Evolutionary conservation across 2,888 invertebrate species (phyloP).

Genomic region (Caenorhabditis uteleia): DNA sequence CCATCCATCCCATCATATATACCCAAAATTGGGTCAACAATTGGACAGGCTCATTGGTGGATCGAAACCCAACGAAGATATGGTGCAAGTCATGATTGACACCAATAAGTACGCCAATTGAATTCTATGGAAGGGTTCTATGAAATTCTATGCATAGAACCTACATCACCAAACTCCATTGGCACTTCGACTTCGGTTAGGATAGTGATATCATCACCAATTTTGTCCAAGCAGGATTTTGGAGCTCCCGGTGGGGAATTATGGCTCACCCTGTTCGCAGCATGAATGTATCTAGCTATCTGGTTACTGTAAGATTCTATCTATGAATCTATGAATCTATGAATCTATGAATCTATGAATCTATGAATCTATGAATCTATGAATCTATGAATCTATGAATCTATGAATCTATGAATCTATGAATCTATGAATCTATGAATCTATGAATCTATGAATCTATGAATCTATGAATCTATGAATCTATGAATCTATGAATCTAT

Average conservation of each 20-base stretch:
- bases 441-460: too few relatives aligned
- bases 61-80: conserved; percentile 28
- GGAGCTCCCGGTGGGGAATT: conserved; percentile 25
- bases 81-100: conserved; percentile 26
- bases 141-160: too few relatives aligned
- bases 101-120: conserved; percentile 23
- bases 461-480: too few relatives aligned
- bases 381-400: too few relatives aligned
- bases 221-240: not conserved
- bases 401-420: too few relatives aligned
- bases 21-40: conserved; percentile 27
- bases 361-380: too few relatives aligned
- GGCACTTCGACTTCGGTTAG: not conserved
- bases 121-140: conserved; percentile 15
- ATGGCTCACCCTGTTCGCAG: conserved; percentile 34
- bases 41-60: conserved; percentile 21
- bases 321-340: too few relatives aligned
- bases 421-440: too few relatives aligned
- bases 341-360: too few relatives aligned
- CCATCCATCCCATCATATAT: conserved; percentile 25
- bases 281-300: conserved; percentile 31
- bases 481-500: too few relatives aligned
- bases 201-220: not conserved
- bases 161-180: too few relatives aligned
- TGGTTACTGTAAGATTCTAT: conserved; percentile 16